Percentiles rank a stretch among this genome's conserved stretches.
phyloP scores from a whole-genome alignment of 2,113 vertebrate species.

The Otis tarda region DNA sequence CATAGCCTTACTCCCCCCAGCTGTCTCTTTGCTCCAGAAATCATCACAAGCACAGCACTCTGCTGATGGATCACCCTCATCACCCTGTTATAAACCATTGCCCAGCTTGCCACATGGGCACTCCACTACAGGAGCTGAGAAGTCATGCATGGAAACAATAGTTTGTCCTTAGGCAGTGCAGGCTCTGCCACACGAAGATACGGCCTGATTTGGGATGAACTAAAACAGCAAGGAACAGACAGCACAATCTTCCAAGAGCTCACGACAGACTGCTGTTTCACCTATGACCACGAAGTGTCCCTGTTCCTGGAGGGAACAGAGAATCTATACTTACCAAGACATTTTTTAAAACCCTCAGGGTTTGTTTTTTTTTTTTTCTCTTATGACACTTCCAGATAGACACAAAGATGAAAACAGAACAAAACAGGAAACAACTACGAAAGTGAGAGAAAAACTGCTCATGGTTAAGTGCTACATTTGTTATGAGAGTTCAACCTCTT shows the following conservation, averaged over 20 bases:
- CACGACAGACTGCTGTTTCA: background rate
- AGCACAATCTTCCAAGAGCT: background rate
- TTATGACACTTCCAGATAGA: conserved; percentile 4
- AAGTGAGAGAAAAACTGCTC: background rate
- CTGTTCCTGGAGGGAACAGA: background rate
- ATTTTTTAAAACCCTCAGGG: background rate
- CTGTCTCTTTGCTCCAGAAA: background rate
- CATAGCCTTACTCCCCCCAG: background rate
- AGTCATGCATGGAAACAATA: background rate
- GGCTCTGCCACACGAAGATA: background rate
- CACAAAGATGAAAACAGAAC: background rate
- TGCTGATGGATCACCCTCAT: background rate
- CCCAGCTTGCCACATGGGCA: background rate
- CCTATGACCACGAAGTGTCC: background rate
- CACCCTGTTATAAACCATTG: background rate
- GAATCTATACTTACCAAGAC: background rate
- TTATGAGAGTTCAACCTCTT: background rate
- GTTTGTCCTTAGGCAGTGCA: background rate
- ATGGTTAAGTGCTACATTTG: background rate
- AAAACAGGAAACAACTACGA: conserved; percentile 32
- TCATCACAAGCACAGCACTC: background rate
- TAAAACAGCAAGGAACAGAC: background rate
- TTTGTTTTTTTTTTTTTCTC: background rate
- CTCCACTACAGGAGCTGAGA: background rate
- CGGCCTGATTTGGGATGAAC: background rate